These are phyloP conservation scores for Ctenomys sociabilis DNA, from an alignment of 2,113 vertebrate species.

Conservation along the genomic window DNA sequence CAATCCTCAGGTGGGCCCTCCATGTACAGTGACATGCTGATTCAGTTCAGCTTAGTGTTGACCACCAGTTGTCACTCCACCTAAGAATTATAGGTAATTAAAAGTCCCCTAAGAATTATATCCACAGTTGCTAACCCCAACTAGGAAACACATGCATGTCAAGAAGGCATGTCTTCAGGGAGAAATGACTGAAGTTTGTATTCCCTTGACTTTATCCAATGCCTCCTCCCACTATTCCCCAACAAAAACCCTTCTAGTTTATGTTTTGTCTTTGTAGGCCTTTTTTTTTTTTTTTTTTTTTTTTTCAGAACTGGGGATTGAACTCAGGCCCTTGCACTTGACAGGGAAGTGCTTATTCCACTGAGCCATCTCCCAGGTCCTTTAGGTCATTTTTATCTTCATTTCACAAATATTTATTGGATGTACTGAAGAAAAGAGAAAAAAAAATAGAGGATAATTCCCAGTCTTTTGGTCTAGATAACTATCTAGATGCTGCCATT, in stretches of 20 bases:
- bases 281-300: too few species aligned
- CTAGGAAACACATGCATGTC: neutral
- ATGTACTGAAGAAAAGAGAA: neutral
- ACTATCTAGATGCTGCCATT: neutral
- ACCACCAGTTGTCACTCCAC: too few species aligned
- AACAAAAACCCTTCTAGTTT: neutral
- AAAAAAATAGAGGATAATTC: neutral
- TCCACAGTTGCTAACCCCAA: neutral
- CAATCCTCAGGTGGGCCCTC: too few species aligned
- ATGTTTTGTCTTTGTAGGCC: neutral
- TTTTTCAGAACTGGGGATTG: too few species aligned
- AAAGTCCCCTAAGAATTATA: neutral
- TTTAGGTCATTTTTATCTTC: constrained; percentile 22
- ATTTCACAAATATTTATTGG: neutral
- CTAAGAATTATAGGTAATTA: too few species aligned
- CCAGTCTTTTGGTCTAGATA: neutral
- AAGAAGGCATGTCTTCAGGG: neutral
- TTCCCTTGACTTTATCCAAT: neutral
- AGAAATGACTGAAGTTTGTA: neutral
- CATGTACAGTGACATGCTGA: too few species aligned
- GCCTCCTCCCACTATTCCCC: neutral
- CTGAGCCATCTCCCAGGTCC: too few species aligned
- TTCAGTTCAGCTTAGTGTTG: too few species aligned
- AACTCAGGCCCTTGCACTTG: too few species aligned
- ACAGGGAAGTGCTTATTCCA: too few species aligned